Conservation (phyloP, 2,888 invertebrate species). For the Rhaphigaster nebulosa region DNA sequence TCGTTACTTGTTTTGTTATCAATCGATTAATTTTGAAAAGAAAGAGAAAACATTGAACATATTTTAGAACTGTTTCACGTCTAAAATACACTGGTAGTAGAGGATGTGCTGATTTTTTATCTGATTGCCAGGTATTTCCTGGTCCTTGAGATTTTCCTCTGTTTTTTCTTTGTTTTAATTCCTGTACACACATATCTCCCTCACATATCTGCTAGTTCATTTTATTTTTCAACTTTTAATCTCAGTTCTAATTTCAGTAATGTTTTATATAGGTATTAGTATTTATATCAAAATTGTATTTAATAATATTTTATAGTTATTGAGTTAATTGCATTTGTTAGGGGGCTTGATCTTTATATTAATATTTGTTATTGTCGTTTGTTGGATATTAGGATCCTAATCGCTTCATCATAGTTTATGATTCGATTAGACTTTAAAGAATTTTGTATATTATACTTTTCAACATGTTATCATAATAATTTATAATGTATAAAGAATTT, state of each 20-base stretch:
- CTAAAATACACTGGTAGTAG: not conserved
- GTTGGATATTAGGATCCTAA: not conserved
- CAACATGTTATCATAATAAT: not conserved
- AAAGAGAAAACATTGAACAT: not conserved
- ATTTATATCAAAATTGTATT: not conserved
- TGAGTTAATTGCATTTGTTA: not conserved
- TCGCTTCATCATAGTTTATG: not conserved
- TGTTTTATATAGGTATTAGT: not conserved
- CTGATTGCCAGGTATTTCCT: not conserved
- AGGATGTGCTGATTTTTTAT: slow-evolving; percentile 25
- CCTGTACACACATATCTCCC: not conserved
- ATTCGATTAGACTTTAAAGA: no score
- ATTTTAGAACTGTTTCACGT: not conserved
- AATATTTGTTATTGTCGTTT: not conserved
- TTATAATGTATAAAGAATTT: not conserved
- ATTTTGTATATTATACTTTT: no score
- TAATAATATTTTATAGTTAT: not conserved
- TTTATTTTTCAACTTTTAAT: not conserved
- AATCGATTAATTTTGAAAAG: not conserved
- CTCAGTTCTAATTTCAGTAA: not conserved
- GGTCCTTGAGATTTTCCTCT: slow-evolving; percentile 1
- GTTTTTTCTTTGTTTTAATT: not conserved
- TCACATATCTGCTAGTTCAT: not conserved
- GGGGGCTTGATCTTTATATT: not conserved
- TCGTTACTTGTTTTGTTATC: not conserved